phyloP scores from a whole-genome alignment of 2,888 invertebrate species.

The Julus scanicus region DNA sequence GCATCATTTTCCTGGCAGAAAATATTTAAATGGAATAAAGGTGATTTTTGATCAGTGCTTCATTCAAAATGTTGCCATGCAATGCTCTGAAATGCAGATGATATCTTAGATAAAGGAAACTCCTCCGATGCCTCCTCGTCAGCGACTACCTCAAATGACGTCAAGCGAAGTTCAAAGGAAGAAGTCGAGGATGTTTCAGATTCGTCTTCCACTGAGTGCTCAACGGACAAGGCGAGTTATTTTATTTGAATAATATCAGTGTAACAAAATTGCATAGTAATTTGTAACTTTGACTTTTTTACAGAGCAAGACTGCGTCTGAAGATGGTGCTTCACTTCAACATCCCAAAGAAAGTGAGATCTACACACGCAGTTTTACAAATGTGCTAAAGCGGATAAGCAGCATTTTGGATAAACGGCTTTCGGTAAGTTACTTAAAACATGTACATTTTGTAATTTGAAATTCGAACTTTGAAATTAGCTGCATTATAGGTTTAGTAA shows the following conservation, averaged over 20 bases:
- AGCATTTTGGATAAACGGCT: slow-evolving; percentile 76
- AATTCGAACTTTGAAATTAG: too few species aligned
- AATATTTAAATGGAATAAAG: slow-evolving; percentile 50
- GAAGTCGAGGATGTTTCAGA: not conserved
- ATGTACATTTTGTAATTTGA: not conserved
- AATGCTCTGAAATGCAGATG: not conserved
- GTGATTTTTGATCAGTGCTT: not conserved
- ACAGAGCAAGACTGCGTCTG: not conserved
- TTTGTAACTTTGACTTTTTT: slow-evolving; percentile 63
- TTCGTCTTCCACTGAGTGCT: not conserved
- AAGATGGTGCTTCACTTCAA: slow-evolving; percentile 67
- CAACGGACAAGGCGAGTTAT: not conserved
- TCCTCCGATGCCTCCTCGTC: not conserved
- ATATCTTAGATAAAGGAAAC: not conserved
- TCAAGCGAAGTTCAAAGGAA: not conserved
- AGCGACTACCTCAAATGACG: not conserved
- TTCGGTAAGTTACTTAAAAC: slow-evolving; percentile 61
- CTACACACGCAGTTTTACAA: slow-evolving; percentile 83
- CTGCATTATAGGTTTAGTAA: too few species aligned
- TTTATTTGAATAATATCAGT: slow-evolving; percentile 62
- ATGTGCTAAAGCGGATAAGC: slow-evolving; percentile 87
- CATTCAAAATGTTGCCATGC: not conserved
- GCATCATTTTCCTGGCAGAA: slow-evolving; percentile 49
- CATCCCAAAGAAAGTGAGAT: slow-evolving; percentile 78
- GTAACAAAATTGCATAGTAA: slow-evolving; percentile 62